Evolutionary conservation across 2,888 invertebrate genomes (phyloP).

Genomic region (Nephrotoma appendiculata): DNA sequence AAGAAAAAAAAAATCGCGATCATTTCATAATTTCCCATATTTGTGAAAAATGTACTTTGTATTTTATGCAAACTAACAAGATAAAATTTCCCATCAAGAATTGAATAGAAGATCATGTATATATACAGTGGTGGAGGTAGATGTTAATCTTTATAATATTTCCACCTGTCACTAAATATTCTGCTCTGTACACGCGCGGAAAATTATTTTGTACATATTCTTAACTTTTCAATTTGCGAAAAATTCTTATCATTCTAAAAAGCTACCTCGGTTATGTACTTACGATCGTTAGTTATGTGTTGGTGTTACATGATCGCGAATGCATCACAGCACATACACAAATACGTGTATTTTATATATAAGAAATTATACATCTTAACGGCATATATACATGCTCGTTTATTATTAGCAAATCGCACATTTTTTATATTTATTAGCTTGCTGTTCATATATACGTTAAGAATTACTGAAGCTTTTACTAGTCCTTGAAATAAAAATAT

Average conservation of each 20-base stretch:
- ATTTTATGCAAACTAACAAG: neutral
- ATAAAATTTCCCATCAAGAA: neutral
- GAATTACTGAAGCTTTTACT: neutral
- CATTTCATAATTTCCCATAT: neutral
- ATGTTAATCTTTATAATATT: neutral
- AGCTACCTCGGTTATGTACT: neutral
- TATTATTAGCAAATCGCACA: neutral
- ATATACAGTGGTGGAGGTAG: neutral
- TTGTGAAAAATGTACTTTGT: neutral
- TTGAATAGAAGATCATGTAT: neutral
- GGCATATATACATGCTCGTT: neutral
- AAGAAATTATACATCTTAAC: neutral
- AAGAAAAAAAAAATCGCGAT: neutral
- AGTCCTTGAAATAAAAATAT: neutral
- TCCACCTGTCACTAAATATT: neutral
- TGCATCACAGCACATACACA: neutral
- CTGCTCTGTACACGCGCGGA: neutral
- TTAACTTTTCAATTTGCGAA: neutral
- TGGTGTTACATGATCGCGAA: neutral
- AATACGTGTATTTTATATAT: neutral
- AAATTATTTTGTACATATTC: neutral
- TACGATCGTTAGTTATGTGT: neutral
- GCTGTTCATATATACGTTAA: neutral
- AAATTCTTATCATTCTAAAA: neutral
- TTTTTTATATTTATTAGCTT: neutral